Evolutionary conservation across 1,140 invertebrate genomes (phyloP).

Genomic region (Sycobia sp.): DNA sequence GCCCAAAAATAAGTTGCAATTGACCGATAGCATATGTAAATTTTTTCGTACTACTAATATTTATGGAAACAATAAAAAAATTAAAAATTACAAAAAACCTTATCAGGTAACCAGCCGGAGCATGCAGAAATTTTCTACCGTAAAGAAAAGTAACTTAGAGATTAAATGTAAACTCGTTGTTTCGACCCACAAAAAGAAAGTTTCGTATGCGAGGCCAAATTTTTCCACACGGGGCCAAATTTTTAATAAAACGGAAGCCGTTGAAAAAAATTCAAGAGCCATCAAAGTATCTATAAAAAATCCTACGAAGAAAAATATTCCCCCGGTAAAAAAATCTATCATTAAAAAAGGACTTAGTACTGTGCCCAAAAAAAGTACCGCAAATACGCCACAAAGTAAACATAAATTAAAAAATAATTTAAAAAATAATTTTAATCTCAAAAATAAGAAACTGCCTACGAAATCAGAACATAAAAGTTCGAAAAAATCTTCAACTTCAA

Average conservation of each 20-base stretch:
- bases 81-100: constrained; percentile 14
- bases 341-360: constrained; percentile 15
- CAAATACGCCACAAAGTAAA: not conserved
- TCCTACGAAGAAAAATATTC: not conserved
- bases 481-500: constrained; percentile 6
- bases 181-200: not conserved
- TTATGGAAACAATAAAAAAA: constrained; percentile 2
- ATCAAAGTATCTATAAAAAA: not conserved
- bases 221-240: not conserved
- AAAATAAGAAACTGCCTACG: not conserved
- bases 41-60: not conserved
- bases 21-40: not conserved
- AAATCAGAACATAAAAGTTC: not conserved
- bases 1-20: not conserved
- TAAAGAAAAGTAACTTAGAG: not conserved
- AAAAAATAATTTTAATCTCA: not conserved
- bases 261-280: not conserved
- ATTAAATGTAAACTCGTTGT: not conserved
- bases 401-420: not conserved
- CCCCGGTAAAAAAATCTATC: not conserved
- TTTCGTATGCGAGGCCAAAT: not conserved
- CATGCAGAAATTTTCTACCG: not conserved
- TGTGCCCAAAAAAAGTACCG: not conserved
- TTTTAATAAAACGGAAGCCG: not conserved
- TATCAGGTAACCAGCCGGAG: not conserved